Base-by-base conservation (phyloP, 2,888 invertebrate species). In the Nipponacmea schrenckii region DNA sequence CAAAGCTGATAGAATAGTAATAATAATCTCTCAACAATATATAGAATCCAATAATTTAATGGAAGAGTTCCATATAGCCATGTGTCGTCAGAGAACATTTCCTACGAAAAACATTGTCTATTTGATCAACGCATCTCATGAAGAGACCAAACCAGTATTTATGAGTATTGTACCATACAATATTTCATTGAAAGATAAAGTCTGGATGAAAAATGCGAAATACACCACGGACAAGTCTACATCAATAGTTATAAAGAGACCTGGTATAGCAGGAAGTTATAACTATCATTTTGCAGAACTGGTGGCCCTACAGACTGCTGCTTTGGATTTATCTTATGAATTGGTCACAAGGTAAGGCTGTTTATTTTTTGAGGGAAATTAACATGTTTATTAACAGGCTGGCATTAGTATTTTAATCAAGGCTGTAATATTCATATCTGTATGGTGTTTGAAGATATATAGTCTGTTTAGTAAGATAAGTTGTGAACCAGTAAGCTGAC, bases 41-140 rank as follows among this genome's bases (percentile, higher is more conserved):
- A 50, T 84, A 4, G 64, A 74, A n/a, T 82, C 82, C 12, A 67
- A 72, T 15, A 75, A 80, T 62, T 80, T 82, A 15, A 75, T 84
- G 70, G 82, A 86, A 46, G 84, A 86, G 70, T 80, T 87, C 4
- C 82, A 84, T 68, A 74, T 84, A 2, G 82, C 83, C 8, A 75
- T 87, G 4, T 77, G 79, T 64, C 74, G 83, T 62, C 84, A 85
- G 68, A 67, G 86, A 39, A 72, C 73, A n/a, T 66, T 68, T 7
- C 70, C 66, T 44, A 72, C 70, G 12, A 70, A 70, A 31, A 64
- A 69, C 1, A 62, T 83, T 0, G 20, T 86, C 39, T 83, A 84
- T 71, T 76, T 82, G 39, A 74, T 85, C 20, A 75, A 78, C 31
- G 71, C 76, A 0, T 62, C 64, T 3, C 27, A 64, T 0, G 62